Evolutionary conservation across 2,797 vertebrate species (phyloP), one percentile per base, ranked within the genome.

Genomic region (Helarctos malayanus): DNA sequence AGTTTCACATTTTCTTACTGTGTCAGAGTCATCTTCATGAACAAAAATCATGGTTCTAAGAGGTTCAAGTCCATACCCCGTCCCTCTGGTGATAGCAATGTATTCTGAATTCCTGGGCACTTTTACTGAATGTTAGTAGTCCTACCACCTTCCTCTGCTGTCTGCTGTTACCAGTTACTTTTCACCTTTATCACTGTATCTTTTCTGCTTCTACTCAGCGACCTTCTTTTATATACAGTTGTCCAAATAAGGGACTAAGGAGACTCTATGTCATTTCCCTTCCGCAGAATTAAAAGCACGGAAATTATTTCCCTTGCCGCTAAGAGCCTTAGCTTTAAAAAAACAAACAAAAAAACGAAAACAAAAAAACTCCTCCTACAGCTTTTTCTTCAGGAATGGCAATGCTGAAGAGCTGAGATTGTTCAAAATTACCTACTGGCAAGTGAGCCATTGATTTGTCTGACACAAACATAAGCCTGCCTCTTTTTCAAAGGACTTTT

Each of bases 171-270:
- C 6, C 32, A 52, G 29, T 32, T 11, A 19, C 16, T 57, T 45
- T 32, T 71, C 10, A 1, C 59, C 14, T n/a, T 89, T 75, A 79
- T 91, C 29, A 88, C 18, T 21, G n/a, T 90, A 57, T 80, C 52
- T 87, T 84, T 11, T 52, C n/a, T 79, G 35, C 15, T 94, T 94
- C 89, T 87, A 47, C 71, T 85, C 47, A 68, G 21, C 73, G 79
- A 6, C 45, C 2, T 65, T 54, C 38, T 41, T 47, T 56, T 54
- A 13, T 25, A 45, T 2, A 79, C 29, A 87, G 14, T 13, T 47
- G 2, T 85, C 63, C 13, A 35, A 82, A 5, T 73, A 69, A 88
- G 11, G 8, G 2, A 4, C 4, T 27, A n/a, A 71, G 12, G 14
- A 93, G 29, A 3, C 27, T 63, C 15, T 13, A 32, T 41, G 1